Evolutionary conservation across 2,113 vertebrate genomes (phyloP).

Genomic region (Empidonax traillii): DNA sequence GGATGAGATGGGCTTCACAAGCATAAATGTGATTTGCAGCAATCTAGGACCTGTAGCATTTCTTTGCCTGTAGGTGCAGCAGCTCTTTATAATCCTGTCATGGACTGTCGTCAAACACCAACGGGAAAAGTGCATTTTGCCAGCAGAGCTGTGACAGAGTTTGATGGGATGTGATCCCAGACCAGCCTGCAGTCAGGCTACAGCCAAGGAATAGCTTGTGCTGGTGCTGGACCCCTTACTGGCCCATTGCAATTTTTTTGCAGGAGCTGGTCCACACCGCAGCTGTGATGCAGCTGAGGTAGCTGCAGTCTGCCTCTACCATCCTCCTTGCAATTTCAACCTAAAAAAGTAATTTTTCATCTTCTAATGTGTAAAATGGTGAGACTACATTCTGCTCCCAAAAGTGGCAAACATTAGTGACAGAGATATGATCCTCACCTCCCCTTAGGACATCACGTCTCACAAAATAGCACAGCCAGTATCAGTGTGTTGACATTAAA

Average conservation of each 20-base stretch:
- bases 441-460: neutral
- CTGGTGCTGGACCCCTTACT: neutral
- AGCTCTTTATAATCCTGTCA: slow-evolving; percentile 41
- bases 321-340: neutral
- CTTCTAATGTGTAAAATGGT: neutral
- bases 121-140: neutral
- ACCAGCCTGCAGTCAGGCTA: neutral
- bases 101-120: neutral
- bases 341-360: neutral
- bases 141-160: neutral
- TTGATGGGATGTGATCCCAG: neutral
- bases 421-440: neutral
- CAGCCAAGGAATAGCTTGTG: neutral
- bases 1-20: slow-evolving; percentile 24
- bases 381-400: neutral
- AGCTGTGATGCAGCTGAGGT: neutral
- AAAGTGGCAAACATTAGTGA: neutral
- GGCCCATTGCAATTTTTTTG: neutral
- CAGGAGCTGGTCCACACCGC: neutral
- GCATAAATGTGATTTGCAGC: slow-evolving; percentile 15
- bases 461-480: neutral
- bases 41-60: slow-evolving; percentile 9
- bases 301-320: neutral
- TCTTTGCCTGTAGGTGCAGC: slow-evolving; percentile 27
- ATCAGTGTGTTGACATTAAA: neutral